These are phyloP conservation scores for Amblyornis subalaris DNA, from an alignment of 2,113 vertebrate genomes.

Conservation along the genomic window DNA sequence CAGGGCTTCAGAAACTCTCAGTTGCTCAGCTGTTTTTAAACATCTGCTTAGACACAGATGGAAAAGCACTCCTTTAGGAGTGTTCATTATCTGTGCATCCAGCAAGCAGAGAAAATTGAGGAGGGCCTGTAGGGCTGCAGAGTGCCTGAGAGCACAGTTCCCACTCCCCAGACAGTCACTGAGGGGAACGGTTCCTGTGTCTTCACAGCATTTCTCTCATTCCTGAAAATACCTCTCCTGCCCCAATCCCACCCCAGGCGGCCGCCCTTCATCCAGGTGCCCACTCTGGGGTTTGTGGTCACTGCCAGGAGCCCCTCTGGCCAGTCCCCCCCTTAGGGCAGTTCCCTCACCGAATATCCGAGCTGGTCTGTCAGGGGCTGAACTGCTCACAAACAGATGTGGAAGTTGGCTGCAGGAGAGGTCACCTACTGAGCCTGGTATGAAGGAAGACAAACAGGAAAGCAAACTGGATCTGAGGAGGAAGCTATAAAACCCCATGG, in stretches of 20 bases:
- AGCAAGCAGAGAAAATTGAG: not conserved
- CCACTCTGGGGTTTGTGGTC: not conserved
- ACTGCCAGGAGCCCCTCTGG: not conserved
- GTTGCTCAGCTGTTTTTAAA: conserved; percentile 25
- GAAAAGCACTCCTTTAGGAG: conserved; percentile 36
- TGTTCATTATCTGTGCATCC: conserved; percentile 10
- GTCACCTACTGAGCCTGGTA: conserved; percentile 61
- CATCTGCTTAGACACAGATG: conserved; percentile 21
- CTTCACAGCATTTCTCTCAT: not conserved
- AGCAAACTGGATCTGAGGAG: conserved; percentile 38
- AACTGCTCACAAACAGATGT: conserved; percentile 52
- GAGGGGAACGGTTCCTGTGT: not conserved
- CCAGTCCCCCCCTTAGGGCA: not conserved
- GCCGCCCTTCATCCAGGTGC: not conserved
- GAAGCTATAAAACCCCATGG: conserved; percentile 44
- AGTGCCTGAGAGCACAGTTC: not conserved
- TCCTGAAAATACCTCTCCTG: not conserved
- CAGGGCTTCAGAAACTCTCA: not conserved
- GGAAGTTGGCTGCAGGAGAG: conserved; percentile 46
- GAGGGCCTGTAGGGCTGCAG: not conserved
- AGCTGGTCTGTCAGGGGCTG: not conserved
- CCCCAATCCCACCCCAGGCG: not conserved
- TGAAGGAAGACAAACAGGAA: conserved; percentile 56
- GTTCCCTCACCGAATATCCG: not conserved
- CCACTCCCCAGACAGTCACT: not conserved